phyloP scores from a whole-genome alignment of 37 sponge, comb jelly and placozoan species.

The Halichondria panicea region DNA sequence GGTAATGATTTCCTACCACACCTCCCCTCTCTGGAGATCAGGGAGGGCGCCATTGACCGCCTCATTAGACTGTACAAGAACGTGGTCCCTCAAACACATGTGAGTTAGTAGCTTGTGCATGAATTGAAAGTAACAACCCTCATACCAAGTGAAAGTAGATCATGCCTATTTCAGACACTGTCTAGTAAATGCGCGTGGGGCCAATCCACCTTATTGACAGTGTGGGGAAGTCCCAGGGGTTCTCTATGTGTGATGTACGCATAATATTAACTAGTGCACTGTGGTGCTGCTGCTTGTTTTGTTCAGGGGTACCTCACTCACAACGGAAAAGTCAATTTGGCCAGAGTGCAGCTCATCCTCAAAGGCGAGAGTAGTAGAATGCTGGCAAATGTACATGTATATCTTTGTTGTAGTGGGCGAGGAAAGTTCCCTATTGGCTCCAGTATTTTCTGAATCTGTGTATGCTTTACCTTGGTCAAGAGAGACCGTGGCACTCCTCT shows the following conservation, averaged over 20 bases:
- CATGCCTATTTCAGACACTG: no score
- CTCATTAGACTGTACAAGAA: constrained; percentile 92
- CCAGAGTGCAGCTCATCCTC: constrained; percentile 84
- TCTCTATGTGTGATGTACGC: not conserved
- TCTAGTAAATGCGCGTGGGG: no score
- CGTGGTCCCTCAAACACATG: constrained; percentile 78
- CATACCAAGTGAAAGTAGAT: no score
- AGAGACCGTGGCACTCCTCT: not conserved
- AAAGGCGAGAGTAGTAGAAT: constrained; percentile 44
- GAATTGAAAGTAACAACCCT: no score
- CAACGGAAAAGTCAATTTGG: constrained; percentile 83
- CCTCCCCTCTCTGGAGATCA: constrained; percentile 95
- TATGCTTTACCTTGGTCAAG: not conserved
- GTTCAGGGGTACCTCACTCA: constrained; percentile 84
- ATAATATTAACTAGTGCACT: no score
- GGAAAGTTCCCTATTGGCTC: not conserved
- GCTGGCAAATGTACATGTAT: not conserved
- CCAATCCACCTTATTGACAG: not conserved
- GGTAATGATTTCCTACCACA: constrained; percentile 99
- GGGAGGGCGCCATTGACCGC: constrained; percentile 97
- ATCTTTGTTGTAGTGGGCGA: no score
- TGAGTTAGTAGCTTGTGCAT: constrained; percentile 36
- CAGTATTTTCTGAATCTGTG: not conserved
- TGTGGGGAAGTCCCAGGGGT: not conserved
- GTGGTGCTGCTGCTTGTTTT: not conserved